Evolutionary conservation across 2,888 invertebrate species (phyloP).

Genomic region (Athalia circularis): DNA sequence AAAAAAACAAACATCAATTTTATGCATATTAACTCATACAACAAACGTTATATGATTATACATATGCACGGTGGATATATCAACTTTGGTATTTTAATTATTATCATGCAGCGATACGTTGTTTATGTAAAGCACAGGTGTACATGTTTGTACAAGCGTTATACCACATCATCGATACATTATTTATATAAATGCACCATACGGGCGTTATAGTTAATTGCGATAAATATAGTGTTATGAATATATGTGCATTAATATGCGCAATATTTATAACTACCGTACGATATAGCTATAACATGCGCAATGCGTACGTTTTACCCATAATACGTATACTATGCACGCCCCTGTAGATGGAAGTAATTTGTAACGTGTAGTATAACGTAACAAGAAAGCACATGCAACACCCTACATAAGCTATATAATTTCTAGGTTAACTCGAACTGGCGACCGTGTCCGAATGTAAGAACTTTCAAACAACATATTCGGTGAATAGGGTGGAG

Average conservation of each 20-base stretch:
- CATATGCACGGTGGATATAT: no score
- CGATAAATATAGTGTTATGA: no score
- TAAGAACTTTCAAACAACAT: constrained; percentile 26
- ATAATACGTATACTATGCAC: background rate
- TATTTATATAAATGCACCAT: no score
- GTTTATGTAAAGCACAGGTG: no score
- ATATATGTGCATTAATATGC: no score
- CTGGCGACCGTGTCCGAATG: constrained; percentile 17
- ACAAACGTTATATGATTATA: background rate
- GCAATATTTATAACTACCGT: no score
- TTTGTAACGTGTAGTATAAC: background rate
- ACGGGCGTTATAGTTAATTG: no score
- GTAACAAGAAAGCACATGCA: background rate
- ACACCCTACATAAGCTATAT: constrained; percentile 15
- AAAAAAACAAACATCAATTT: background rate
- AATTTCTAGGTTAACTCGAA: constrained; percentile 27
- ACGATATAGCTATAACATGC: background rate
- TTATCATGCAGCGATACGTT: no score
- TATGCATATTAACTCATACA: background rate
- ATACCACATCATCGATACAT: no score
- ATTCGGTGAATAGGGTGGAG: background rate
- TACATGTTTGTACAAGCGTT: no score
- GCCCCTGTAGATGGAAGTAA: background rate
- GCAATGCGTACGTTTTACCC: background rate
- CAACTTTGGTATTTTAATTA: no score